Evolutionary conservation across 2,113 vertebrate species (phyloP).

Genomic region (Laticauda colubrina): DNA sequence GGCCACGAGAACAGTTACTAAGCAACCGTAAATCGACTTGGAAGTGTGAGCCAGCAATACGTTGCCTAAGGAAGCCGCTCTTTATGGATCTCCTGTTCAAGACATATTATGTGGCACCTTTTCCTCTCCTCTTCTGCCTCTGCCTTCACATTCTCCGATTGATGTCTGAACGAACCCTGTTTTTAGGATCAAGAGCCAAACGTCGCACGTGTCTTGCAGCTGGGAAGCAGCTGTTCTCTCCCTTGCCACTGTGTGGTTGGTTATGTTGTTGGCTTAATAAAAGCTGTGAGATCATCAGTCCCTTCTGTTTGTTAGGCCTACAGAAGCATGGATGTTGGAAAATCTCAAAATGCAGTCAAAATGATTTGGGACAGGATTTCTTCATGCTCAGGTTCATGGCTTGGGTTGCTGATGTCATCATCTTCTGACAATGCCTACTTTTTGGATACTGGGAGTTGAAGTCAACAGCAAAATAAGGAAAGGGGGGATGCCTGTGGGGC

Average conservation of each 20-base stretch:
- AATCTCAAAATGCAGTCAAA: constrained; percentile 59
- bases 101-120: constrained; percentile 41
- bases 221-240: constrained; percentile 76
- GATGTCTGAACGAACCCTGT: constrained; percentile 38
- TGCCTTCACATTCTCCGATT: neutral
- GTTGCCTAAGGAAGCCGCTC: constrained; percentile 31
- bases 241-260: constrained; percentile 83
- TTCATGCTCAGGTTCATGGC: constrained; percentile 7
- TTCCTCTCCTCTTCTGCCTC: neutral
- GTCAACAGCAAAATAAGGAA: constrained; percentile 47
- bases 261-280: constrained; percentile 80
- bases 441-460: constrained; percentile 59
- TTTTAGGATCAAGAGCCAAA: constrained; percentile 54
- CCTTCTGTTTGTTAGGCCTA: constrained; percentile 61
- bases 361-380: constrained; percentile 62
- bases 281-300: constrained; percentile 73
- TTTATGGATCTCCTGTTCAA: constrained; percentile 40
- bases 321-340: constrained; percentile 54
- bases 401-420: neutral
- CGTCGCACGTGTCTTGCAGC: constrained; percentile 65
- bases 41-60: constrained; percentile 29
- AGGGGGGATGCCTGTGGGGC: neutral
- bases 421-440: constrained; percentile 47
- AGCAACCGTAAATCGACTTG: constrained; percentile 48
- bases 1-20: constrained; percentile 99